Evolutionary conservation across 2,113 vertebrate species (phyloP).

Genomic region (Sturnus vulgaris): DNA sequence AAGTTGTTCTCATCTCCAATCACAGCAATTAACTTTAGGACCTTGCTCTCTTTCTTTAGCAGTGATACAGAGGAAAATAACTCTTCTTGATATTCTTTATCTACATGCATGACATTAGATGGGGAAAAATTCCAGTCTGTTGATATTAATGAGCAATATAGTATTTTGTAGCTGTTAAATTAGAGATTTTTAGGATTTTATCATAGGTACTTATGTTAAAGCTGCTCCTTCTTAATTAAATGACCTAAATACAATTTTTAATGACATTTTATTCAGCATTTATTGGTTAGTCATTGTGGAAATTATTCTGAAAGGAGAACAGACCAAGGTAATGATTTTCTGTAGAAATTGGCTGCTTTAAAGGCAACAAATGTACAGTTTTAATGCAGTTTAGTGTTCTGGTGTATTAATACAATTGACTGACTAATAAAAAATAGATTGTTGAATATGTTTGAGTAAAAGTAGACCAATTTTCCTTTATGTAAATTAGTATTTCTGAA

Average conservation of each 20-base stretch:
- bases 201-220: background rate
- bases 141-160: background rate
- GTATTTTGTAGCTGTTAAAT: background rate
- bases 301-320: background rate
- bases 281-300: background rate
- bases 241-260: background rate
- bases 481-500: background rate
- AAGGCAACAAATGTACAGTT: background rate
- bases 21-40: background rate
- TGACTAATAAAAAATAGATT: background rate
- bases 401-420: background rate
- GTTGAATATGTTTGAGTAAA: background rate
- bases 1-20: background rate
- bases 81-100: background rate
- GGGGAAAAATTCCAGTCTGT: background rate
- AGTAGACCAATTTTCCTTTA: background rate
- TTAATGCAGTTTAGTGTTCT: background rate
- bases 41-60: background rate
- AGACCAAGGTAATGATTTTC: background rate
- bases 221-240: background rate
- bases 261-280: background rate
- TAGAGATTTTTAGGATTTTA: background rate
- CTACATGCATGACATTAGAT: background rate
- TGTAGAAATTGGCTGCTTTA: background rate
- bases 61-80: background rate